phyloP scores from a whole-genome alignment of 2,113 vertebrate genomes.

The Hiodon alosoides region DNA sequence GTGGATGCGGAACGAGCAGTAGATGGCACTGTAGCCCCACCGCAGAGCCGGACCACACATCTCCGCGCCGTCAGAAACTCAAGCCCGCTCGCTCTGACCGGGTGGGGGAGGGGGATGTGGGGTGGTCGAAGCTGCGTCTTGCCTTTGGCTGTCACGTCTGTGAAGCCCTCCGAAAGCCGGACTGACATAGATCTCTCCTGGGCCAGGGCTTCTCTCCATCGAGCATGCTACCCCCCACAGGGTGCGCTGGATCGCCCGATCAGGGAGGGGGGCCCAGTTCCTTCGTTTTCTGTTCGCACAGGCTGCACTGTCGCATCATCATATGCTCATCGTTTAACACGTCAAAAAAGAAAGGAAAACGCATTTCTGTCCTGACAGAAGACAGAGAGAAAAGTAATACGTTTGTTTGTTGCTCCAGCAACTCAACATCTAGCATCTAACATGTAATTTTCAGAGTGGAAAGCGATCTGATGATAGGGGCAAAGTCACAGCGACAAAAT shows the following conservation, averaged over 20 bases:
- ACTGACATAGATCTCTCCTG: slow-evolving; percentile 23
- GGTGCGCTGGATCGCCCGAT: background rate
- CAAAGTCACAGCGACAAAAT: slow-evolving; percentile 53
- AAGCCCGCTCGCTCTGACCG: background rate
- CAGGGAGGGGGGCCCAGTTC: too few species aligned
- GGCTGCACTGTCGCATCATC: background rate
- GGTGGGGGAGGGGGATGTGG: slow-evolving; percentile 9
- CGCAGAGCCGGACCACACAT: slow-evolving; percentile 8
- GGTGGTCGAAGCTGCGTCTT: slow-evolving; percentile 21
- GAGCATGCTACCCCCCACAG: slow-evolving; percentile 17
- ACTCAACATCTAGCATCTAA: slow-evolving; percentile 11
- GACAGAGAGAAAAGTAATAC: slow-evolving; percentile 6
- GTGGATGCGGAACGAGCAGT: slow-evolving; percentile 30
- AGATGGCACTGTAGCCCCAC: slow-evolving; percentile 60
- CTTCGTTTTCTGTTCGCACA: too few species aligned
- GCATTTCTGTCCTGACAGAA: background rate
- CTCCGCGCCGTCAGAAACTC: slow-evolving; percentile 10
- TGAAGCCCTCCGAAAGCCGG: slow-evolving; percentile 2
- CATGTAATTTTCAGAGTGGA: slow-evolving; percentile 43
- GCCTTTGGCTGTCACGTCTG: slow-evolving; percentile 34
- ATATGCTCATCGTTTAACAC: background rate
- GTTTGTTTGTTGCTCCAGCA: background rate
- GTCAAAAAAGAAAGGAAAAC: background rate
- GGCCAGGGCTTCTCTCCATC: slow-evolving; percentile 12
- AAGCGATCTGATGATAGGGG: slow-evolving; percentile 42